These are phyloP conservation scores for Percina caprodes DNA, from an alignment of 2,113 vertebrate genomes.

Conservation along the genomic window DNA sequence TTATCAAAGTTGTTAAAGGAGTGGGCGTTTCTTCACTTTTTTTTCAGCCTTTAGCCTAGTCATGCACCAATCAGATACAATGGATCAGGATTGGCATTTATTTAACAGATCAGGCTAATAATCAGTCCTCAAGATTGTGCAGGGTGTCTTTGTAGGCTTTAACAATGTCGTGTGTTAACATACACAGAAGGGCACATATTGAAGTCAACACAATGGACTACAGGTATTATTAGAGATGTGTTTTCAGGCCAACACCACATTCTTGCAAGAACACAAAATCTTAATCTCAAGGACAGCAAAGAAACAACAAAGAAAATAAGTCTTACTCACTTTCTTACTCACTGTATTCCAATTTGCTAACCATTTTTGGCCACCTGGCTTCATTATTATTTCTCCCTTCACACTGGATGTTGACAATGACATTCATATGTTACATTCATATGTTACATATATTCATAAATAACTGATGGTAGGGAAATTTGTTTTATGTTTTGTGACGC, in stretches of 20 bases:
- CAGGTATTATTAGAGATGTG: background rate
- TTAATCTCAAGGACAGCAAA: background rate
- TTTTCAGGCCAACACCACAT: background rate
- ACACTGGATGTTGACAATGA: background rate
- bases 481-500: no score
- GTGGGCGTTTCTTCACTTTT: conserved; percentile 1
- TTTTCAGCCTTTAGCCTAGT: background rate
- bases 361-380: background rate
- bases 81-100: background rate
- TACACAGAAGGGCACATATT: background rate
- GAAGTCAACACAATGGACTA: no score
- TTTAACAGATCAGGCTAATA: background rate
- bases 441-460: no score
- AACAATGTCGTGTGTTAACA: no score
- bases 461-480: no score
- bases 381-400: background rate
- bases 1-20: conserved; percentile 14
- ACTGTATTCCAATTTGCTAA: background rate
- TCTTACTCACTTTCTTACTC: no score
- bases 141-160: no score
- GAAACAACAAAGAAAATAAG: background rate
- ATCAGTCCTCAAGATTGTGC: background rate
- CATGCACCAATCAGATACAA: background rate
- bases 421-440: no score
- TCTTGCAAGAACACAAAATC: no score